Evolutionary conservation across 1,140 invertebrate genomes (phyloP), one percentile per base, ranked within the genome.

Genomic region (Sipha flava): DNA sequence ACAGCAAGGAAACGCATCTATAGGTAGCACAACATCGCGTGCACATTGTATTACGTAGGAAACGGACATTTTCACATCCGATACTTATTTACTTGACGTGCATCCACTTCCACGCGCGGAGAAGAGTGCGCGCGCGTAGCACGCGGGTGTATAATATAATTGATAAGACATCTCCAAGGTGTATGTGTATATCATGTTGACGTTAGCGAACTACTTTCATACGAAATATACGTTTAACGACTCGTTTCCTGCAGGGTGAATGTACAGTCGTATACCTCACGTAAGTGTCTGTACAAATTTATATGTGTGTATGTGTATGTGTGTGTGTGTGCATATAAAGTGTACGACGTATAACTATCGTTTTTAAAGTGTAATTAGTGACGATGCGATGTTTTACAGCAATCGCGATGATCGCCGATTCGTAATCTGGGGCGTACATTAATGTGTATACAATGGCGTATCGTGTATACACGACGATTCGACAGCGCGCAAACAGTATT

Each of bases 191-290:
- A 23, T 43, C 34, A 43, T 0, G 64, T 66, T 66, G 64, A 66
- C 64, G 64, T 66, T 66, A 21, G 64, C 64, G 34, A 66, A 66
- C 64, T 66, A 66, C 64, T 43, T 66, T 66, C 62, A 29, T 59
- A 66, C 64, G 37, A 43, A 43, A 23, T 23, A 16, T 23, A 23
- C 34, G 34, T 14, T 21, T 40, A 66, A 66, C 64, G 34, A 23
- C 31, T 43, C 64, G 64, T 66, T 40, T 43, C 21, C 34, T 23
- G 21, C 37, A 2, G 10, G 64, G 21, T 0, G 10, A 23, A 40
- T 26, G 4, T 12, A 37, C 23, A 34, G 6, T 43, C 37, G 31
- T 59, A 62, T 62, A 29, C n/a, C 2, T 59, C n/a, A 10, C 16
- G 29, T 31, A 9, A 43, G 9, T 12, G 40, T 7, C 9, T 43